These are phyloP conservation scores for Dermatophagoides farinae DNA, from an alignment of 1,140 invertebrate genomes.

Conservation along the genomic window DNA sequence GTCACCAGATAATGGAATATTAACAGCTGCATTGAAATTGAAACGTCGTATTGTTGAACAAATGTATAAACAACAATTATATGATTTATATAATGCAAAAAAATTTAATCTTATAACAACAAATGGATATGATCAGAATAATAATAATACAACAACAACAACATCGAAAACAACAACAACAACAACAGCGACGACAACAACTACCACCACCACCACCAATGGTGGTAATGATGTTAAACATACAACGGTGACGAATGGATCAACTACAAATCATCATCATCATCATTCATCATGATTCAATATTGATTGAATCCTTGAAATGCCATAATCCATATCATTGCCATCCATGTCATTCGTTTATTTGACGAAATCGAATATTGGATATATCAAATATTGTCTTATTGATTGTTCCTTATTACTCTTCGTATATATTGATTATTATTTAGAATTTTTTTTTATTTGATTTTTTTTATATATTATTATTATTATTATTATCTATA, in stretches of 20 bases:
- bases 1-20: conserved; percentile 89
- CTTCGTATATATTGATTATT: too few relatives aligned
- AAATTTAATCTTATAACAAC: not conserved
- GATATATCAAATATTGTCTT: too few relatives aligned
- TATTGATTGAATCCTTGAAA: not conserved
- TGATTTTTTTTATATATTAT: too few relatives aligned
- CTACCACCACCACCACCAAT: not conserved
- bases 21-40: conserved; percentile 86
- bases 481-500: too few relatives aligned
- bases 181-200: not conserved
- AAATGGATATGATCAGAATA: not conserved
- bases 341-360: too few relatives aligned
- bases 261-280: not conserved
- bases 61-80: conserved; percentile 17
- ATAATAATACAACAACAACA: too few relatives aligned
- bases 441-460: too few relatives aligned
- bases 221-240: not conserved
- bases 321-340: too few relatives aligned
- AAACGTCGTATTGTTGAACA: conserved; percentile 37
- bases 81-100: conserved; percentile 25
- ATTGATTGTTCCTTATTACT: too few relatives aligned
- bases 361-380: too few relatives aligned
- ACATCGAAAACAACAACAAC: not conserved
- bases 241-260: not conserved
- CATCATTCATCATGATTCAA: not conserved